Percentiles rank a stretch among this genome's conserved stretches.
phyloP scores from a whole-genome alignment of 2,113 vertebrate species.

The Atherinomorus stipes region DNA sequence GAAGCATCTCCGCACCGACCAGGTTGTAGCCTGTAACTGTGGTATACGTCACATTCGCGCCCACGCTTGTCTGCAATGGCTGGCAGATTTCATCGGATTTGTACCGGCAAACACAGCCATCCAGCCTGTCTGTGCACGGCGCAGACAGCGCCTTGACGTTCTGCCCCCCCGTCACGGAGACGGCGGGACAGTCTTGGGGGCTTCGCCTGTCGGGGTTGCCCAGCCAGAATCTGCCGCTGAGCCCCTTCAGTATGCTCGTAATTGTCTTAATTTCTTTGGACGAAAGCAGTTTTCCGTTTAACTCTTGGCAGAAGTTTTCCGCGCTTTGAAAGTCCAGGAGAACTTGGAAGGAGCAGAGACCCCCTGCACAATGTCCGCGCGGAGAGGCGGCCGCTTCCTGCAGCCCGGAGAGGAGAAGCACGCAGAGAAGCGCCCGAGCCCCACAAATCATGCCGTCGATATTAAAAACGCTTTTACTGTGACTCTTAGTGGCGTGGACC shows the following conservation, averaged over 20 bases:
- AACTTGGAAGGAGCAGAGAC: neutral
- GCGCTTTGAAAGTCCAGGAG: neutral
- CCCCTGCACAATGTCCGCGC: conserved; percentile 24
- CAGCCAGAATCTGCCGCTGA: conserved; percentile 48
- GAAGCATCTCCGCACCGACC: neutral
- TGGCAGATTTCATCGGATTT: rapidly evolving
- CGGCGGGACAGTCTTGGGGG: neutral
- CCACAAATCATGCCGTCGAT: conserved; percentile 22
- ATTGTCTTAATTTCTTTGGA: rapidly evolving
- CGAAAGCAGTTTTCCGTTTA: rapidly evolving
- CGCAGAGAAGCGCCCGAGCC: neutral
- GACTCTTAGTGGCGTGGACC: neutral
- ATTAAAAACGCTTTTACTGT: neutral
- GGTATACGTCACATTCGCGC: conserved; percentile 7
- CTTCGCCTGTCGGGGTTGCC: rapidly evolving
- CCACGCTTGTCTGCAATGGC: rapidly evolving
- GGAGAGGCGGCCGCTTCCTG: conserved; percentile 1
- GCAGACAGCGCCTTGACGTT: rapidly evolving
- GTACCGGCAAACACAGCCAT: conserved; percentile 55
- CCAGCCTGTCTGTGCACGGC: neutral
- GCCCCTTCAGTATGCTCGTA: rapidly evolving
- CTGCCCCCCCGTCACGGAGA: neutral
- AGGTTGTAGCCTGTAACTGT: neutral
- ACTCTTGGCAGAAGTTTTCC: neutral
- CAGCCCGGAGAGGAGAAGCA: conserved; percentile 36